These are phyloP conservation scores for Palloptera scutellata DNA, from an alignment of 2,888 invertebrate species.

Conservation along the genomic window DNA sequence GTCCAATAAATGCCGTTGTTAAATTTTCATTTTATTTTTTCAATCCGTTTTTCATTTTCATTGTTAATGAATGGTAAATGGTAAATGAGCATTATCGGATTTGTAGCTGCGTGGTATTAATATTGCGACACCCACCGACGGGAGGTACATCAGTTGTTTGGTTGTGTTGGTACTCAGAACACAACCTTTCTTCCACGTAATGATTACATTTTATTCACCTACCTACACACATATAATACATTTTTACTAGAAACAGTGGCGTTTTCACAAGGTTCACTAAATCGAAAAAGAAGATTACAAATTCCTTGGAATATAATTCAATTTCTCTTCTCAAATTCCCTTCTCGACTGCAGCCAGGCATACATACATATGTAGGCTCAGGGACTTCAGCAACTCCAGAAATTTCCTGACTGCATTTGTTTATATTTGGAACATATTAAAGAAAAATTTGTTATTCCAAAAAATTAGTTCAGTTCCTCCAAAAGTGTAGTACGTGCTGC, in stretches of 20 bases:
- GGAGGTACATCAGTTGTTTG: conserved; percentile 27
- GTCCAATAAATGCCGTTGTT: conserved; percentile 22
- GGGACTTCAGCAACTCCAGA: too few relatives aligned
- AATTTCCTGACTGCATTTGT: too few relatives aligned
- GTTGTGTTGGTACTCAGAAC: not conserved
- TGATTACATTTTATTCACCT: not conserved
- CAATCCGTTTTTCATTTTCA: not conserved
- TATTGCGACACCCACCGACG: conserved; percentile 32
- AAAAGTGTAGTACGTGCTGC: too few relatives aligned
- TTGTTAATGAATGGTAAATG: not conserved
- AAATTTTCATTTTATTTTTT: not conserved
- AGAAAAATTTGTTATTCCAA: too few relatives aligned
- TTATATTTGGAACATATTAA: too few relatives aligned
- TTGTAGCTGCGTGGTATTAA: conserved; percentile 21
- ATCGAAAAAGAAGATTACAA: too few relatives aligned
- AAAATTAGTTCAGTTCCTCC: too few relatives aligned
- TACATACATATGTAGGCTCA: too few relatives aligned
- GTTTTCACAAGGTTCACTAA: not conserved
- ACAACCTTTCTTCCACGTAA: conserved; percentile 19
- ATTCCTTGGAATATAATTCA: too few relatives aligned
- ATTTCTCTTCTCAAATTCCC: too few relatives aligned
- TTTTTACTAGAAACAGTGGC: conserved; percentile 13
- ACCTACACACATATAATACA: not conserved
- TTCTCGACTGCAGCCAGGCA: too few relatives aligned
- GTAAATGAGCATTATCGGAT: conserved; percentile 42